Evolutionary conservation across 2,797 vertebrate species (phyloP), one percentile per base, ranked within the genome.

Genomic region (Enteromius fasciolatus): DNA sequence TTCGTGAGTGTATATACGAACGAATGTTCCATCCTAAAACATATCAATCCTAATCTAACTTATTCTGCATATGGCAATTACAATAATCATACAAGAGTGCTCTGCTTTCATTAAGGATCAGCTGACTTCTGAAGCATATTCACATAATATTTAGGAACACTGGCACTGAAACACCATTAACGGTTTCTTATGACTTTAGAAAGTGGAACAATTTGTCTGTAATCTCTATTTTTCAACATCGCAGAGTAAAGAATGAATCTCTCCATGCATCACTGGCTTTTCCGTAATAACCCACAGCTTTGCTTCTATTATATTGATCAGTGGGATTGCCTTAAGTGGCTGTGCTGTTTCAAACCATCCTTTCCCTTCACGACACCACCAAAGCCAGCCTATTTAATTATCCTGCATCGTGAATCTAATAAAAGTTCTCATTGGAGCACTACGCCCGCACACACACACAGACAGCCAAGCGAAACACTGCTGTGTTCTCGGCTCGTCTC

Each of bases 381-480:
- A 66, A 87, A 86, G 78, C 78, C 70, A 72, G 84, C 78, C 87
- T 84, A 88, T 90, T 87, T 86, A 86, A 90, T 90, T 88, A 89
- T 86, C 86, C 78, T 75, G 85, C 81, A 72, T 83, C 75, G 79
- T 83, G 83, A 90, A 88, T 90, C 88, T 87, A 90, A 89, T 90
- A 86, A 87, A 77, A 61, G 59, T 86, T 80, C 79, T 87, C 70
- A 83, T 75, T 87, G 84, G 80, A 86, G 77, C 25, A 31, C 72
- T 83, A 76, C 61, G 59, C 15, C 69, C 36, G 46, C 80, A 74
- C 76, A 57, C 76, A 88, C 59, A 75, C 73, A 81, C 1, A 85
- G 66, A 81, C 82, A 77, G 25, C 57, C 75, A 33, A 59, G 69
- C 39, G 57, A 46, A 46, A 67, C 33, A 59, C 72, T 66, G 46